These are phyloP conservation scores for Chelmon rostratus DNA, from an alignment of 2,797 vertebrate genomes.

Conservation along the genomic window DNA sequence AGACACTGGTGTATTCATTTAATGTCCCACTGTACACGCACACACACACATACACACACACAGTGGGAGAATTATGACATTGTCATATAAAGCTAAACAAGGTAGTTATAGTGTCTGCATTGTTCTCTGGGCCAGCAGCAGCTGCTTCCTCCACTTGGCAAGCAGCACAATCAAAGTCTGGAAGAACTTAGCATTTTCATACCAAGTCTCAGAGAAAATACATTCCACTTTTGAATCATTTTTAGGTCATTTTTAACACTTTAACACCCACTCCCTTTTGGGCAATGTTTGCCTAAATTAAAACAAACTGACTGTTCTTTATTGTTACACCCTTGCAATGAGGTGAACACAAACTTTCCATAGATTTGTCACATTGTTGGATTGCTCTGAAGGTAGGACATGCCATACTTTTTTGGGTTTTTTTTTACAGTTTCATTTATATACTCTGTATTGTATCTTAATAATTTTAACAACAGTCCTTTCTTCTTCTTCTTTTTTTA, in stretches of 20 bases:
- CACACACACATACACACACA: constrained; percentile 16
- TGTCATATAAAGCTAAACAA: constrained; percentile 78
- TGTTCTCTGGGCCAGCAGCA: constrained; percentile 77
- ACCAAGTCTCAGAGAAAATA: constrained; percentile 37
- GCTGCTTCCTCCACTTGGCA: constrained; percentile 81
- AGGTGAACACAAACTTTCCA: neutral
- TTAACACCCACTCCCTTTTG: neutral
- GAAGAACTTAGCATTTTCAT: constrained; percentile 60
- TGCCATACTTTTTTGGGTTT: too few relatives aligned
- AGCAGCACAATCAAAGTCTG: constrained; percentile 65
- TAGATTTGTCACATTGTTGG: constrained; percentile 2
- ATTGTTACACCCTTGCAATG: neutral
- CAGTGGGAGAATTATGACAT: constrained; percentile 67
- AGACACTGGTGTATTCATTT: constrained; percentile 48
- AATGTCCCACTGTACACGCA: constrained; percentile 27
- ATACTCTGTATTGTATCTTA: neutral
- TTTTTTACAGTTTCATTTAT: neutral
- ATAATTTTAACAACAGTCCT: neutral
- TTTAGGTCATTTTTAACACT: constrained; percentile 24
- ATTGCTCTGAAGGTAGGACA: constrained; percentile 16
- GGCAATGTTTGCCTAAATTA: neutral
- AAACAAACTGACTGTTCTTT: neutral
- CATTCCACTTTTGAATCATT: constrained; percentile 18
- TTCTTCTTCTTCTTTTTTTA: neutral
- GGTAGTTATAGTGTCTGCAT: constrained; percentile 74